Conservation (phyloP, 2,113 vertebrate genomes). For the Danionella cerebrum region DNA sequence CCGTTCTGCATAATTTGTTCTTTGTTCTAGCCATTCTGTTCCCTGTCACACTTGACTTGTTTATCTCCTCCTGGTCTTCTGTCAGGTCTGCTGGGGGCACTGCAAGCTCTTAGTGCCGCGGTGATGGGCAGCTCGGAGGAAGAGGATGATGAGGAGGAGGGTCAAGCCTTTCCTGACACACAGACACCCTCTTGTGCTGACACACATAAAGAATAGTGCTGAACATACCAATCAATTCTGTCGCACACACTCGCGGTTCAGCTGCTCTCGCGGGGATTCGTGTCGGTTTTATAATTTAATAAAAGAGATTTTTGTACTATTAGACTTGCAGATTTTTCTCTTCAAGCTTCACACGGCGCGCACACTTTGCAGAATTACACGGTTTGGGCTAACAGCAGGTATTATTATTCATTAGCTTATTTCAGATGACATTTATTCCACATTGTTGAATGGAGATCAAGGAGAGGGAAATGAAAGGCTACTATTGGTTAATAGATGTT, state of each 20-base stretch:
- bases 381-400: background rate
- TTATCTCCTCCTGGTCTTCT: background rate
- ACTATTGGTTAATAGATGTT: background rate
- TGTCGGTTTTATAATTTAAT: slow-evolving; percentile 6
- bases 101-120: slow-evolving; percentile 58
- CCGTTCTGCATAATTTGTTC: too few relatives aligned
- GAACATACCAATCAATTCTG: background rate
- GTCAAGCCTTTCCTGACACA: slow-evolving; percentile 3
- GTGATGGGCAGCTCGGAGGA: slow-evolving; percentile 63
- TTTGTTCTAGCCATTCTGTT: background rate
- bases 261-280: background rate
- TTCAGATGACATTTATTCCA: background rate
- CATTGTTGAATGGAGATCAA: background rate
- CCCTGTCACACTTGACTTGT: background rate
- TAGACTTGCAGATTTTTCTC: background rate
- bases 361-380: background rate
- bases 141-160: slow-evolving; percentile 46
- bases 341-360: too few relatives aligned
- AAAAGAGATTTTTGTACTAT: background rate
- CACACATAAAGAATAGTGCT: slow-evolving; percentile 5
- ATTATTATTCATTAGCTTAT: background rate
- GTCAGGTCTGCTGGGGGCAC: slow-evolving; percentile 58
- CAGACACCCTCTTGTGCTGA: slow-evolving; percentile 16
- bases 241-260: background rate
- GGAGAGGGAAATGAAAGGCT: background rate